Conservation (phyloP, 2,113 vertebrate species). For the Sterrhoptilus dennistouni region DNA sequence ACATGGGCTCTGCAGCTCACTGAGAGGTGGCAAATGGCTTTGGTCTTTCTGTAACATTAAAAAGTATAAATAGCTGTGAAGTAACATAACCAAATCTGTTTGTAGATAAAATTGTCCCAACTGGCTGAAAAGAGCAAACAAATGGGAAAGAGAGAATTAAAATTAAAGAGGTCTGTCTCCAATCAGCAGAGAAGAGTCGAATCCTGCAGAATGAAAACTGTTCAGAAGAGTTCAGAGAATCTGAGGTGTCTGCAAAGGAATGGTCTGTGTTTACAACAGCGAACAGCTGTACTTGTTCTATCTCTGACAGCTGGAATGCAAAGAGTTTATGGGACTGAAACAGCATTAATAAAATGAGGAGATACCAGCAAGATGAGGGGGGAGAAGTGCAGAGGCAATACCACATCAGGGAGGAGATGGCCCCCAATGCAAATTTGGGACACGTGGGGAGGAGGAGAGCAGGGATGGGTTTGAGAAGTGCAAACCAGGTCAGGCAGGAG, state of each 20-base stretch:
- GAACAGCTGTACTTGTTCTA: rapidly evolving
- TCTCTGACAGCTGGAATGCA: background rate
- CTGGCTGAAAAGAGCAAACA: background rate
- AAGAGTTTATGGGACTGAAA: background rate
- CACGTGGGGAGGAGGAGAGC: background rate
- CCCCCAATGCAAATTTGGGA: background rate
- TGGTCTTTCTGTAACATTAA: background rate
- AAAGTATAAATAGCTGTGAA: background rate
- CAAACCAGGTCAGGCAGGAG: background rate
- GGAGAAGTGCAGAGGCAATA: background rate
- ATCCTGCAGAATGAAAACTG: background rate
- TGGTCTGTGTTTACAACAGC: background rate
- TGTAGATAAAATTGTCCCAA: background rate
- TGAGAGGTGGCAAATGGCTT: background rate
- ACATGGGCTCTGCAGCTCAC: background rate
- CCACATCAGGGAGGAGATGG: background rate
- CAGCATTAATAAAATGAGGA: background rate
- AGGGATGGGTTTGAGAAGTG: background rate
- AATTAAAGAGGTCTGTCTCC: background rate
- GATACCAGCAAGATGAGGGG: rapidly evolving
- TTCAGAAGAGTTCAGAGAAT: background rate
- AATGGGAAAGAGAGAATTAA: background rate
- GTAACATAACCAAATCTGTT: background rate
- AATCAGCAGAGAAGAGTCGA: background rate
- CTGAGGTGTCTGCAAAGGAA: background rate